Base-by-base conservation (phyloP, 2,797 vertebrate genomes). In the Todus mexicanus region DNA sequence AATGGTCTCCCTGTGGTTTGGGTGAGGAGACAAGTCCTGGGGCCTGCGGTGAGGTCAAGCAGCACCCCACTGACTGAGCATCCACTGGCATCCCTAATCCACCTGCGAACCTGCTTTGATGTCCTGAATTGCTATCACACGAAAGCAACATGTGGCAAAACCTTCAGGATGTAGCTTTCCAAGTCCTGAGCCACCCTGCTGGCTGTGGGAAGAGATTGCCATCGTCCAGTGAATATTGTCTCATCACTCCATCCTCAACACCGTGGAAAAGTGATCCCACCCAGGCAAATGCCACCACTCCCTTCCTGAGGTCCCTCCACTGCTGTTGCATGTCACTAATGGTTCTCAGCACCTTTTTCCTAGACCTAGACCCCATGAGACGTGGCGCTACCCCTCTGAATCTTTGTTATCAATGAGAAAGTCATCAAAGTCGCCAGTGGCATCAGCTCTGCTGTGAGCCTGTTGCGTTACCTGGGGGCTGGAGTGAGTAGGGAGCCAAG, bases 41-140 rank as follows among this genome's bases (percentile, higher is more conserved):
- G 8, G 11, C 8, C 35, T 0, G 1, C 20, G 26, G 17, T 31
- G 16, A 42, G 5, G 6, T 31, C 0, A 3, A 83, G 38, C 47
- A 81, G 21, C 50, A 70, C 12, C 19, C 12, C 22, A 26, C 12
- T 4, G 4, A 45, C 11, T 45, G 37, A 72, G 2, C 42, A 45
- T 45, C 14, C 11, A 4, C 1, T 70, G 38, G 21, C 37, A 79
- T 17, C 14, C 35, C 10, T 11, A 37, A 4, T 26, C 21, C 37
- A 31, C 29, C 38, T 2, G 4, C 19, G 43, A 82, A 78, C 10
- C 6, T 64, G 12, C 31, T 23, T 61, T 42, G 43, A 53, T 7
- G 16, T 54, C 43, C 37, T 35, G 3, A 53, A 21, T 13, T 68
- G 43, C 22, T 63, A 9, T 66, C 56, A 26, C 22, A 17, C n/a